A percentile compares a stretch with the other conserved stretches of the same genome.
These are phyloP conservation scores for Nephotettix cincticeps DNA, from an alignment of 1,140 invertebrate species.

Conservation along the genomic window DNA sequence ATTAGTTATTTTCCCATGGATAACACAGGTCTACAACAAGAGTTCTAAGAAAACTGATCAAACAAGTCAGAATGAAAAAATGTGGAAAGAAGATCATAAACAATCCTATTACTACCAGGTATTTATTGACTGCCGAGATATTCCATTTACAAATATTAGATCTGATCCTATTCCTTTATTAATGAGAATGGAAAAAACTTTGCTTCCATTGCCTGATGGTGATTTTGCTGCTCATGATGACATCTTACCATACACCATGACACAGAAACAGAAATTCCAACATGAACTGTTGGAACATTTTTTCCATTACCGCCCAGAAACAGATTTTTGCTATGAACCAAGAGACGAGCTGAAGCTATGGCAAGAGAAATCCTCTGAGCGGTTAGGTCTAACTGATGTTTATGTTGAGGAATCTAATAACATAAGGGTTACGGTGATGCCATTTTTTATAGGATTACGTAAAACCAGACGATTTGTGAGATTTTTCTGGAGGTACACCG, in stretches of 20 bases:
- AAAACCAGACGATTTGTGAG: not conserved
- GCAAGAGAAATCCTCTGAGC: not conserved
- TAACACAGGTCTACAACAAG: not conserved
- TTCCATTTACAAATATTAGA: not conserved
- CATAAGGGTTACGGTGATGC: not conserved
- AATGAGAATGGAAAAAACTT: not conserved
- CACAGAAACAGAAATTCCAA: not conserved
- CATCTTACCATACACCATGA: not conserved
- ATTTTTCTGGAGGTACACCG: not conserved
- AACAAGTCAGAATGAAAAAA: not conserved
- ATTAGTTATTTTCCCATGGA: not conserved
- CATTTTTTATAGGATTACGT: not conserved
- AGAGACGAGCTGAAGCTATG: not conserved
- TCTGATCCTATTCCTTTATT: not conserved
- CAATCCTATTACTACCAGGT: not conserved
- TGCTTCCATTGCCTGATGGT: not conserved
- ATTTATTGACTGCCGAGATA: not conserved
- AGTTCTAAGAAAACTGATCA: not conserved
- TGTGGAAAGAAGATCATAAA: not conserved
- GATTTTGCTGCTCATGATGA: not conserved
- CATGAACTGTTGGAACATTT: not conserved
- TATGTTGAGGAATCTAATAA: not conserved
- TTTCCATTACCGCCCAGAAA: not conserved
- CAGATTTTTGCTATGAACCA: not conserved
- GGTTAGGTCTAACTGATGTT: not conserved